Base-by-base conservation (phyloP, 2,888 invertebrate species). In the Sinotaia quadrata region DNA sequence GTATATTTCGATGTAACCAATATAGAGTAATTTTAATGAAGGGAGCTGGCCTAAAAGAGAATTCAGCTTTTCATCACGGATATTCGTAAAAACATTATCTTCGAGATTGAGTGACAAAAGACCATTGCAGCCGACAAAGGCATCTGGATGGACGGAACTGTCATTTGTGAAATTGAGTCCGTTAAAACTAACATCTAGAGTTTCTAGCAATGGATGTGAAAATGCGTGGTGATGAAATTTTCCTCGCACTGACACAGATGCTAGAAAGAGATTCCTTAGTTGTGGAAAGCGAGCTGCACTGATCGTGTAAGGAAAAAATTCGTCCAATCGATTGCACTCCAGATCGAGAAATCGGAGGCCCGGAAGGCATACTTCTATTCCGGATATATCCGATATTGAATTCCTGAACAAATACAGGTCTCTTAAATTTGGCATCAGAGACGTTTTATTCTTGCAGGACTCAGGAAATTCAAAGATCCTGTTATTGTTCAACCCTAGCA, bases 111-210 rank as follows among this genome's bases (percentile, higher is more conserved):
- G 36, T 21, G 33, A 47, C 12, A 21, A 5, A 2, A 69, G 12
- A 0, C 21, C 15, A 4, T 52, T 24, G 18, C 49, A 37, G 27
- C 66, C 60, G 21, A 54, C 52, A 15, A 69, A 66, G 12, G 66
- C 29, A 15, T 36, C 8, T 24, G 5, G 10, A 41, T 56, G 59
- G 21, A 69, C 31, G n/a, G 21, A 5, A n/a, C n/a, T n/a, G 5
- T 7, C 3, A 21, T 44, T 37, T 47, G n/a, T 18, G 44, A 69
- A 69, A 8, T 44, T 18, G 10, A 69, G 52, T 4, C 37, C 36
- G 31, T 66, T 69, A 34, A 27, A 60, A 37, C 58, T 41, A 63
- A 69, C 4, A n/a, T 57, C 52, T 3, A 69, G 66, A n/a, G 12
- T 66, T 34, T 29, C 56, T 29, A 69, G 21, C 0, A 21, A 21